Base-by-base conservation (phyloP, 2,113 vertebrate species). In the Fregetta grallaria region DNA sequence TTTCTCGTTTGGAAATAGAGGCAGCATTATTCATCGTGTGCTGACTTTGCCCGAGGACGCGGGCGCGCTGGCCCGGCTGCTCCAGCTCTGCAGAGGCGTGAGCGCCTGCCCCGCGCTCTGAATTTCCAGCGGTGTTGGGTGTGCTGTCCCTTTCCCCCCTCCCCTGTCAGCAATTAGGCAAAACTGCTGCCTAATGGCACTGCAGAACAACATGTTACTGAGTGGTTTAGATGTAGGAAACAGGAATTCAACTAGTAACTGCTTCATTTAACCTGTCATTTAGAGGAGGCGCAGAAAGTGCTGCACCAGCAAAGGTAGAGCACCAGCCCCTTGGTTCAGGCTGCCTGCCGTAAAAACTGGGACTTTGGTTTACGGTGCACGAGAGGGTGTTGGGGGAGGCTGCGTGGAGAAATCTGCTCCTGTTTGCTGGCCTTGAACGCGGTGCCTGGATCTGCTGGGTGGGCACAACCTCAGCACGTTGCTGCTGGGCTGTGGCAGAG, bases 61-160 rank as follows among this genome's bases (percentile, higher is more conserved):
- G 0, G 36, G 34, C 12, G 3, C 1, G 4, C 26, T 25, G 58
- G 18, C 32, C 45, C 0, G 3, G 6, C 0, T 3, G 47, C 14
- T 18, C 16, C 3, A 2, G 38, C 49, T 22, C 22, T 7, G 53
- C 8, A 1, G 23, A 15, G 40, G 12, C 29, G 55, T 0, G 5
- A 8, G 47, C 2, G 3, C 36, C 68, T 59, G 34, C 23, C 36
- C 49, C 6, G 44, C 15, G 20, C 3, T 11, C 42, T 2, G 32
- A 4, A 11, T 25, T 76, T 4, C 27, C 27, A 21, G 4, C 0
- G 0, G 50, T 1, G 1, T 0, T 36, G n/a, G 44, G 9, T 9
- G 21, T 7, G 30, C 13, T 13, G 20, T 27, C 18, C 34, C 27
- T 1, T 9, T 49, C 30, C 38, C 55, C 26, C 49, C 19, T 56